A percentile compares a stretch with the other conserved stretches of the same genome.
phyloP scores from a whole-genome alignment of 2,113 vertebrate genomes.

The Anseranas semipalmata region DNA sequence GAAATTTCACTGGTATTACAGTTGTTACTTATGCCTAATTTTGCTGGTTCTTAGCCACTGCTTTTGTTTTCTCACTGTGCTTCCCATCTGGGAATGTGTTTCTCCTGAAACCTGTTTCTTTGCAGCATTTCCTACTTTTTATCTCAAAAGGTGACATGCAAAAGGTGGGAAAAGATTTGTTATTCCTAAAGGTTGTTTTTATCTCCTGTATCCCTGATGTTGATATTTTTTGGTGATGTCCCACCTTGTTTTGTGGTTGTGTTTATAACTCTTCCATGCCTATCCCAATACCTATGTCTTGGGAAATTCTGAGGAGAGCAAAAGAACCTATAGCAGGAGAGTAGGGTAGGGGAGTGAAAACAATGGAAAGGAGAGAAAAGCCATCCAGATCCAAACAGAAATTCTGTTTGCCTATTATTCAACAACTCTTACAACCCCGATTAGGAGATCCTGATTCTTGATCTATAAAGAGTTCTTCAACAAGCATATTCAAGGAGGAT shows the following conservation, averaged over 20 bases:
- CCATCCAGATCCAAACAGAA: neutral
- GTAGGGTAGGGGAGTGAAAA: neutral
- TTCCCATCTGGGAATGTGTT: neutral
- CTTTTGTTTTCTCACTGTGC: neutral
- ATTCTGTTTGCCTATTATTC: neutral
- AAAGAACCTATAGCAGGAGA: neutral
- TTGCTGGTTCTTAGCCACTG: neutral
- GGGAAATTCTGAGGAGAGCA: rapidly evolving
- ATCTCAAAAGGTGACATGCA: neutral
- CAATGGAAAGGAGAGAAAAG: neutral
- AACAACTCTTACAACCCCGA: neutral
- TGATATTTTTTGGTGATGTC: neutral
- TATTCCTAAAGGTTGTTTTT: neutral
- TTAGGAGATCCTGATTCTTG: neutral
- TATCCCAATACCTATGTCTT: neutral
- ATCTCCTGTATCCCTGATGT: neutral
- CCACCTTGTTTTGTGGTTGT: neutral
- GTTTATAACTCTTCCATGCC: neutral
- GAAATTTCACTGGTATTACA: neutral
- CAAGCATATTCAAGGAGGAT: neutral
- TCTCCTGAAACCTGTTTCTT: neutral
- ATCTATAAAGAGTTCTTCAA: neutral
- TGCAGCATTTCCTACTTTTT: neutral
- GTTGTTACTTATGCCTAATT: neutral
- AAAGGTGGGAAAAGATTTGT: neutral